A percentile compares a stretch with the other conserved stretches of the same genome.
Conservation (phyloP, 2,888 invertebrate genomes). For the Pseudeuparius sepicola region DNA sequence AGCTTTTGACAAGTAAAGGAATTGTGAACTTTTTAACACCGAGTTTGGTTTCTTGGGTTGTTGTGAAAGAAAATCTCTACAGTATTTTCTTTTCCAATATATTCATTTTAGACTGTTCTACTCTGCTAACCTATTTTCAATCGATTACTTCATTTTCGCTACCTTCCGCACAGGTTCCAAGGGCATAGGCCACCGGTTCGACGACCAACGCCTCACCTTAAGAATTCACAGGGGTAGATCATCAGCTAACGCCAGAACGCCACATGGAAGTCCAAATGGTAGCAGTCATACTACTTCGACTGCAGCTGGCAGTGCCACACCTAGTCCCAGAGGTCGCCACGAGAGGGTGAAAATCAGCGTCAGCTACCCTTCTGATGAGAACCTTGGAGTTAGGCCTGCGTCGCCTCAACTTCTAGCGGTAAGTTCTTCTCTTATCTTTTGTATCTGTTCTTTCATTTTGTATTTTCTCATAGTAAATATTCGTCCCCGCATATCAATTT, state of each 20-base stretch:
- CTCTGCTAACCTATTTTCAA: no score
- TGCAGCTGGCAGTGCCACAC: slow-evolving; percentile 51
- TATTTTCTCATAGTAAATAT: no score
- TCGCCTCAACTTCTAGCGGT: slow-evolving; percentile 32
- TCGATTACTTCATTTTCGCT: no score
- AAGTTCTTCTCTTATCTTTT: slow-evolving; percentile 15
- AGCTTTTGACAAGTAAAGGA: no score
- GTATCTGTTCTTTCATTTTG: background rate
- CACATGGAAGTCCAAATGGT: slow-evolving; percentile 56
- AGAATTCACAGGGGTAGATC: slow-evolving; percentile 83
- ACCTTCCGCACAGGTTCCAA: slow-evolving; percentile 50
- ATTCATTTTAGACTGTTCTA: no score
- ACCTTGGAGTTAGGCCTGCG: slow-evolving; percentile 36
- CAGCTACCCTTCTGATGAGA: slow-evolving; percentile 73
- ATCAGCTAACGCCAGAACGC: slow-evolving; percentile 44
- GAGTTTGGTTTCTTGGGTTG: no score
- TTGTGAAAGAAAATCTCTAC: no score
- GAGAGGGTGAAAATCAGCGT: slow-evolving; percentile 81
- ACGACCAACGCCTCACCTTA: slow-evolving; percentile 82
- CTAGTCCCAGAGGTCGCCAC: slow-evolving; percentile 50
- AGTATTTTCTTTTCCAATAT: no score
- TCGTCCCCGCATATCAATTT: no score
- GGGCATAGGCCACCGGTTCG: slow-evolving; percentile 66
- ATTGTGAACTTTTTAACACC: no score
- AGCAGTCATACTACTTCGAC: slow-evolving; percentile 63